phyloP scores from a whole-genome alignment of 2,888 invertebrate genomes.

The Pheosia tremula region DNA sequence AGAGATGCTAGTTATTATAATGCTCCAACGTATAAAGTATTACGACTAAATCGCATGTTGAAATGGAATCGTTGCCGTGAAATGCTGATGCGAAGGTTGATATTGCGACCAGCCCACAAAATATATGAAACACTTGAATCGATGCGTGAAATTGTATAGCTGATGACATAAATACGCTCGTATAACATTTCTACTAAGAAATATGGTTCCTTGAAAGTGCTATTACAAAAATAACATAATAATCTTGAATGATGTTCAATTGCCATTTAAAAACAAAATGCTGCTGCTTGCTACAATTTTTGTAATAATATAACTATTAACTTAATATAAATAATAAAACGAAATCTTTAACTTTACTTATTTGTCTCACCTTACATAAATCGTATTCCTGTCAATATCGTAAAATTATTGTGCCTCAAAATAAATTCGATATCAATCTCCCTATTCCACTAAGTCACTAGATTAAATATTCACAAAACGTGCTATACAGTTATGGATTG shows the following conservation, averaged over 20 bases:
- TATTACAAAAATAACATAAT: background rate
- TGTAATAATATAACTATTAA: no score
- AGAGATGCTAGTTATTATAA: constrained; percentile 29
- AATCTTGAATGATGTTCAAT: background rate
- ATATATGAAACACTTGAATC: constrained; percentile 42
- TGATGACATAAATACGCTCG: constrained; percentile 27
- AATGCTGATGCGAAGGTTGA: constrained; percentile 44
- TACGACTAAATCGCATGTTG: constrained; percentile 48
- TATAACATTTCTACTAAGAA: background rate
- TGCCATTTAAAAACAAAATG: no score
- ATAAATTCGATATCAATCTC: constrained; percentile 24
- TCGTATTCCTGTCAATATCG: constrained; percentile 15
- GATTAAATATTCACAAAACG: constrained; percentile 9
- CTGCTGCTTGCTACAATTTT: background rate
- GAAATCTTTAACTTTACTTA: background rate
- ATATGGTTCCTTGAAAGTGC: background rate
- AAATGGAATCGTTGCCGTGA: constrained; percentile 45
- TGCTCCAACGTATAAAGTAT: constrained; percentile 31
- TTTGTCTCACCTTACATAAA: constrained; percentile 5
- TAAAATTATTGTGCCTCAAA: constrained; percentile 13
- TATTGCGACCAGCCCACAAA: constrained; percentile 26
- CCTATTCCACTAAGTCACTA: constrained; percentile 20
- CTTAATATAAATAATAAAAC: no score
- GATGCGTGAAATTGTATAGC: constrained; percentile 44
- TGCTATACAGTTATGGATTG: constrained; percentile 11